Percentiles rank a stretch among this genome's conserved stretches.
These are phyloP conservation scores for Eristalis tenax DNA, from an alignment of 2,888 invertebrate species.

Conservation along the genomic window DNA sequence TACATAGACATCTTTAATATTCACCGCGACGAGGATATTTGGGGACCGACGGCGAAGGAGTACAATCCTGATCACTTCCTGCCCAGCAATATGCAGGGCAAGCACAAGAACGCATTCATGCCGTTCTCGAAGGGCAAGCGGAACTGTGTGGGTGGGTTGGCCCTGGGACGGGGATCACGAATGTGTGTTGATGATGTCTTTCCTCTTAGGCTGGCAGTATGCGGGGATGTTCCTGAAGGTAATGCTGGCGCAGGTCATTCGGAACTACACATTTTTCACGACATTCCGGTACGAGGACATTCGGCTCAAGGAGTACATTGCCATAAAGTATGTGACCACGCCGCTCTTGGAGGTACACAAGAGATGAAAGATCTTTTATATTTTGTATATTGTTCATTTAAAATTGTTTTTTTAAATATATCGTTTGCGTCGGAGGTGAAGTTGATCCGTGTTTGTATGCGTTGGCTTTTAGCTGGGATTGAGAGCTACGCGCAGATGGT, in stretches of 20 bases:
- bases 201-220: slow-evolving; percentile 73
- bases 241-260: slow-evolving; percentile 58
- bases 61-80: slow-evolving; percentile 79
- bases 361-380: too few relatives aligned
- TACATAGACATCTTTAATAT: slow-evolving; percentile 76
- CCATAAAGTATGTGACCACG: slow-evolving; percentile 32
- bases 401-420: too few relatives aligned
- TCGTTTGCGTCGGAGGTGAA: too few relatives aligned
- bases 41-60: slow-evolving; percentile 77
- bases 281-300: slow-evolving; percentile 65
- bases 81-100: slow-evolving; percentile 74
- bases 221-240: slow-evolving; percentile 65
- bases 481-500: too few relatives aligned
- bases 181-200: slow-evolving; percentile 13
- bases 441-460: too few relatives aligned
- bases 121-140: neutral
- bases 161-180: neutral
- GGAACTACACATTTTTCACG: slow-evolving; percentile 70
- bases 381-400: too few relatives aligned
- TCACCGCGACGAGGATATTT: slow-evolving; percentile 77
- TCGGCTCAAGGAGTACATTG: slow-evolving; percentile 14
- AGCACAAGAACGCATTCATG: neutral
- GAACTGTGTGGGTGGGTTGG: neutral
- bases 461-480: too few relatives aligned
- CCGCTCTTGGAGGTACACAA: slow-evolving; percentile 54